Evolutionary conservation across 2,113 vertebrate species (phyloP).

Genomic region (Datnioides undecimradiatus): DNA sequence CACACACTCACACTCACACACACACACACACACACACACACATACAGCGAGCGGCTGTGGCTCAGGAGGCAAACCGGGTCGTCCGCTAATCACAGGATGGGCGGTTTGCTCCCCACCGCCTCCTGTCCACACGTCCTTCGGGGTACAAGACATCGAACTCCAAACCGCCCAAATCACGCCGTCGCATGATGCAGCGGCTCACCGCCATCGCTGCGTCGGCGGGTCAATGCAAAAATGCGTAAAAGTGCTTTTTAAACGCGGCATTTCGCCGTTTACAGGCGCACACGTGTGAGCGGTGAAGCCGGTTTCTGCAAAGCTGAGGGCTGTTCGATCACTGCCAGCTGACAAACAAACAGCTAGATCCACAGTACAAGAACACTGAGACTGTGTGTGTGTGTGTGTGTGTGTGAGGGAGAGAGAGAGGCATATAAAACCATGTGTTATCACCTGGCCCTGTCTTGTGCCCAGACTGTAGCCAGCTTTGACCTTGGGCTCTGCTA

Average conservation of each 20-base stretch:
- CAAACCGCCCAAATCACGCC: not conserved
- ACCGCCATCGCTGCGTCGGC: not conserved
- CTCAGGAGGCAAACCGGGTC: not conserved
- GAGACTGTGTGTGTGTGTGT: conserved; percentile 7
- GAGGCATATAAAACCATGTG: conserved; percentile 57
- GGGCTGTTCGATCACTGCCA: conserved; percentile 34
- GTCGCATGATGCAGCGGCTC: not conserved
- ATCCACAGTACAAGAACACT: conserved; percentile 16
- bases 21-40: conserved; percentile 1
- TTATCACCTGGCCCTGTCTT: conserved; percentile 67
- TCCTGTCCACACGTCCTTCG: not conserved
- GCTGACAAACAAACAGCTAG: conserved; percentile 47
- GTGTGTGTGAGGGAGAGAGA: not conserved
- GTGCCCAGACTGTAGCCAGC: conserved; percentile 76
- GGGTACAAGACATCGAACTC: not conserved
- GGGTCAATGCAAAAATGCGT: not conserved
- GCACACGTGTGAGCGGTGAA: conserved; percentile 10
- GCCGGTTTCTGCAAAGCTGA: conserved; percentile 18
- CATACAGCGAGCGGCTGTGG: not conserved
- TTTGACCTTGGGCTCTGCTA: conserved; percentile 85
- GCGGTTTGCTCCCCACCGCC: not conserved
- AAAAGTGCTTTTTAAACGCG: not conserved
- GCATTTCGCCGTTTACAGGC: not conserved
- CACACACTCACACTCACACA: no score
- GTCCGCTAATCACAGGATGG: not conserved